phyloP scores from a whole-genome alignment of 2,888 invertebrate species.

The Dynastes hyllus region DNA sequence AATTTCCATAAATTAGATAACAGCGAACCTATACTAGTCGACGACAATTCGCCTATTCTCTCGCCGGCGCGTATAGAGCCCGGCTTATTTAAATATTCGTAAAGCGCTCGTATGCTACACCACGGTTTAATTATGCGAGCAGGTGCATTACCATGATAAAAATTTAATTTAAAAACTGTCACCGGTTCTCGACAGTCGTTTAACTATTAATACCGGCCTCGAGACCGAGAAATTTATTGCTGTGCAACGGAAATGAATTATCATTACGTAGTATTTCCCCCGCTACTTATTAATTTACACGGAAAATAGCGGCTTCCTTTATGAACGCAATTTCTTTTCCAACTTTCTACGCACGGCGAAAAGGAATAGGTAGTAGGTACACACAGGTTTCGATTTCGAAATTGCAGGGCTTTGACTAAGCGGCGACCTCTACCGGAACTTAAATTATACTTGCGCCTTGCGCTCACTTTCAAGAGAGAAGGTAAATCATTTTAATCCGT shows the following conservation, averaged over 20 bases:
- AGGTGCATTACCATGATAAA: slow-evolving; percentile 60
- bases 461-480: slow-evolving; percentile 65
- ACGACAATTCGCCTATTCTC: slow-evolving; percentile 14
- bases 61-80: not conserved
- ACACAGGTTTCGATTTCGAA: slow-evolving; percentile 26
- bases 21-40: slow-evolving; percentile 20
- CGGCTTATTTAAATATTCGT: slow-evolving; percentile 35
- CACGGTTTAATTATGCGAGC: slow-evolving; percentile 54
- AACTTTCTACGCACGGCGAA: slow-evolving; percentile 17
- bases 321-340: slow-evolving; percentile 33
- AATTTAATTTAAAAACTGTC: slow-evolving; percentile 61
- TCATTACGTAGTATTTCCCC: slow-evolving; percentile 51
- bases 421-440: slow-evolving; percentile 61
- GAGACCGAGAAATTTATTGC: slow-evolving; percentile 54
- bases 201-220: slow-evolving; percentile 54
- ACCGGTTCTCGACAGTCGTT: slow-evolving; percentile 52
- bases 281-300: slow-evolving; percentile 45
- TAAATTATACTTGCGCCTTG: slow-evolving; percentile 52
- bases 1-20: slow-evolving; percentile 8
- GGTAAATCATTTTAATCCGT: slow-evolving; percentile 69
- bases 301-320: slow-evolving; percentile 29
- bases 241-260: slow-evolving; percentile 55
- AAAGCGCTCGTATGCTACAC: slow-evolving; percentile 27
- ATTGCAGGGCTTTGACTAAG: slow-evolving; percentile 34
- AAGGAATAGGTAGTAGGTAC: not conserved